Evolutionary conservation across 2,113 vertebrate genomes (phyloP).

Genomic region (Pavo muticus): DNA sequence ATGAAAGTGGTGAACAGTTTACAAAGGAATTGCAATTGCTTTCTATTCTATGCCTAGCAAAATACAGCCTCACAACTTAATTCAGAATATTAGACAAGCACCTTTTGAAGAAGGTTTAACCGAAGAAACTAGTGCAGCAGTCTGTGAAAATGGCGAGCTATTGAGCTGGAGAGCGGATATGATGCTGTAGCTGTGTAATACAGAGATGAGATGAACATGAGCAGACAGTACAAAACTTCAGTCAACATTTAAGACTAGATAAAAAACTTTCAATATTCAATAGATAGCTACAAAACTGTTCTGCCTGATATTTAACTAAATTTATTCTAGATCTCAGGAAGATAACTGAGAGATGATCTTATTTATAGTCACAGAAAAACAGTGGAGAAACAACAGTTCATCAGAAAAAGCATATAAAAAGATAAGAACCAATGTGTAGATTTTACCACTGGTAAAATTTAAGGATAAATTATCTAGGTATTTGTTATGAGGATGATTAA

Average conservation of each 20-base stretch:
- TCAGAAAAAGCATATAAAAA: not conserved
- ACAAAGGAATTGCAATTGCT: not conserved
- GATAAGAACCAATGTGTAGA: not conserved
- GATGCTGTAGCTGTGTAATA: fast-evolving
- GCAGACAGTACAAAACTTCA: not conserved
- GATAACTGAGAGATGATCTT: not conserved
- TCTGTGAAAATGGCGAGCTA: not conserved
- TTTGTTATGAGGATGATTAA: not conserved
- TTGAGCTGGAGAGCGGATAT: not conserved
- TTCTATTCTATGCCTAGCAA: not conserved
- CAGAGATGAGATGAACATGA: not conserved
- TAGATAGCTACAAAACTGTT: not conserved
- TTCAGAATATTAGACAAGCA: not conserved
- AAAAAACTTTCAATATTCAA: not conserved
- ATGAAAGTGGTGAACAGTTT: not conserved
- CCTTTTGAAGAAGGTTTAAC: not conserved
- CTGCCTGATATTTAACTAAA: not conserved
- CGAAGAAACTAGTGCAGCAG: fast-evolving
- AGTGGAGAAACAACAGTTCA: not conserved
- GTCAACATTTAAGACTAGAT: not conserved
- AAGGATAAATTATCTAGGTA: not conserved
- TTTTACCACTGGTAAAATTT: not conserved
- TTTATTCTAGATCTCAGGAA: not conserved
- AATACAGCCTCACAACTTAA: not conserved
- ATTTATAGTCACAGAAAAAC: not conserved